Conservation (phyloP, 2,113 vertebrate species). For the Eidolon helvum region DNA sequence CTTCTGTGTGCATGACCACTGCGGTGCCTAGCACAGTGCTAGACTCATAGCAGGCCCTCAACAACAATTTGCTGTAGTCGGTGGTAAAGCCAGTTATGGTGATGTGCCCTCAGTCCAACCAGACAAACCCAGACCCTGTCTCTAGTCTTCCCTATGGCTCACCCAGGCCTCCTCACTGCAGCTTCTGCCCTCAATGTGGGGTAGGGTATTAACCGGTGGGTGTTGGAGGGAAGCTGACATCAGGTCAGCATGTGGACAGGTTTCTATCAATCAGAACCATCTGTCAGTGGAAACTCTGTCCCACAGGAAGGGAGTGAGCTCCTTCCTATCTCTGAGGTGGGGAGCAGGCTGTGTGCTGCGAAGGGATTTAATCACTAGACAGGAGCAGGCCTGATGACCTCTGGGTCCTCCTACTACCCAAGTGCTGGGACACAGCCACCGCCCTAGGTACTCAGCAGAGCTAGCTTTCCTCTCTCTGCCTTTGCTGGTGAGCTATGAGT, state of each 20-base stretch:
- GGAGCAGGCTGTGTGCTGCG: rapidly evolving
- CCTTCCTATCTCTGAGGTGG: background rate
- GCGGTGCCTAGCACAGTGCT: background rate
- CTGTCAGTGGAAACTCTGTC: background rate
- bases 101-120: background rate
- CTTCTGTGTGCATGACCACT: background rate
- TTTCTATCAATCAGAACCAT: background rate
- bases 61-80: too few species aligned
- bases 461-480: background rate
- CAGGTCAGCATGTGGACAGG: too few species aligned
- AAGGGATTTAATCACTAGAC: background rate
- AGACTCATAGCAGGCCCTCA: background rate
- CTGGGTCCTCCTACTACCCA: background rate
- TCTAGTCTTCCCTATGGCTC: background rate
- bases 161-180: background rate
- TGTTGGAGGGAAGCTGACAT: background rate
- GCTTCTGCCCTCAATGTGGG: background rate
- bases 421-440: background rate
- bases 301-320: background rate
- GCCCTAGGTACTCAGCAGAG: background rate
- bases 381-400: background rate
- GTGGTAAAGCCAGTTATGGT: background rate
- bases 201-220: background rate
- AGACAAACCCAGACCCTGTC: background rate
- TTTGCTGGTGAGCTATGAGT: background rate